Evolutionary conservation across 2,797 vertebrate genomes (phyloP), one percentile per base, ranked within the genome.

Genomic region (Vireo griseus): DNA sequence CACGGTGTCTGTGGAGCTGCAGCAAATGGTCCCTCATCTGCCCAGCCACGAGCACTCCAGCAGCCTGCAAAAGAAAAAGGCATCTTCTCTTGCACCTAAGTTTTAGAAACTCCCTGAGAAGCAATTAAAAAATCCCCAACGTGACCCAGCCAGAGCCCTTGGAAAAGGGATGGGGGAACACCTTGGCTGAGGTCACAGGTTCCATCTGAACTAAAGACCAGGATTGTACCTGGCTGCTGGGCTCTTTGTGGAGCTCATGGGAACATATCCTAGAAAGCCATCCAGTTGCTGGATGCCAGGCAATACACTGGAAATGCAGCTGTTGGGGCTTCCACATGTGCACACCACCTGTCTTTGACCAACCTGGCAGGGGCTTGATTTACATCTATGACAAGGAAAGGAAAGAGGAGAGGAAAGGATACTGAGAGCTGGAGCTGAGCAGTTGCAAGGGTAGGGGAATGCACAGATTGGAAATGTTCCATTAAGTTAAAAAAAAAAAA

Each of bases 401-500:
- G 5, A 7, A 42, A 11, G n/a, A 6, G 8, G 28, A 11, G 29
- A 6, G 10, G 0, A 39, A 26, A 11, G 42, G 5, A 10, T 11
- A 39, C 37, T 39, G 37, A 39, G 37, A 37, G 66, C 37, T 72
- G 79, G 28, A 69, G 25, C 28, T 45, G 18, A 66, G 75, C 44
- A 71, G 45, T 24, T 47, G 48, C 2, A 3, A 24, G 13, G 3
- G 7, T 1, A 4, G 11, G 2, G 25, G 0, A 5, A 51, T 1
- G 21, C 17, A 50, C 8, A 47, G 35, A 69, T 8, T 61, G 25
- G 19, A 87, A 78, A 58, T 22, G 11, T 44, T 68, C 65, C 9
- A 39, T 48, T 61, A 72, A 22, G 9, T 47, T 3, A 8, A 52
- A 35, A 52, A 39, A 45, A 42, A 42, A 16, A 42, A 42, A 28